Evolutionary conservation across 2,888 invertebrate genomes (phyloP), one percentile per base, ranked within the genome.

Genomic region (Hedya salicella): DNA sequence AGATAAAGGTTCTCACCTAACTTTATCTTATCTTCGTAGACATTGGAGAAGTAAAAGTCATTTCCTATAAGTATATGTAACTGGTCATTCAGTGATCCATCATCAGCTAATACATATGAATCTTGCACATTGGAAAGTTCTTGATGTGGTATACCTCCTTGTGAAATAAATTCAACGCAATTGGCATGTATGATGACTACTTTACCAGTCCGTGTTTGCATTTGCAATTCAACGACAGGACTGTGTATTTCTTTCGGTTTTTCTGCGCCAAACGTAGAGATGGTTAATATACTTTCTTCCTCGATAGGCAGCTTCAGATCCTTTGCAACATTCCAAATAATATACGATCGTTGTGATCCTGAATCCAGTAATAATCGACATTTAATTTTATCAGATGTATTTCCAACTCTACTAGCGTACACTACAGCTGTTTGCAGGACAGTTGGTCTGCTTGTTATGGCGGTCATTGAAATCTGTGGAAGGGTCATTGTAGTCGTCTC

Each of bases 341-440:
- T 5, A 6, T 52, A 52, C 3, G 52, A 52, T 1, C 52, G 11
- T 11, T 52, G 52, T 11, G 52, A 52, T 13, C 52, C 52, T 9
- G 52, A 4, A 52, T 52, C 52, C 17, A 46, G 9, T 0, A 46
- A 11, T 3, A 17, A 1, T 2, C 46, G 46, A 17, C 17, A 46
- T 3, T 46, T 46, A 2, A 16, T 4, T 25, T 49, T 13, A 9
- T 25, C 14, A n/a, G n/a, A n/a, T 1, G 0, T n/a, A 8, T 25
- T 5, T 13, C 25, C n/a, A 0, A n/a, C 3, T 1, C n/a, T 13
- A n/a, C 49, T 49, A 25, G 14, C 49, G 1, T 25, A 13, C n/a
- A 49, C 49, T 0, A 6, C 25, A 6, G 49, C 49, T 25, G 49
- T 49, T 13, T 49, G 49, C 5, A 49, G 25, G n/a, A n/a, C 25